Conservation (phyloP, 2,888 invertebrate species). For the Ectropis crepuscularia region DNA sequence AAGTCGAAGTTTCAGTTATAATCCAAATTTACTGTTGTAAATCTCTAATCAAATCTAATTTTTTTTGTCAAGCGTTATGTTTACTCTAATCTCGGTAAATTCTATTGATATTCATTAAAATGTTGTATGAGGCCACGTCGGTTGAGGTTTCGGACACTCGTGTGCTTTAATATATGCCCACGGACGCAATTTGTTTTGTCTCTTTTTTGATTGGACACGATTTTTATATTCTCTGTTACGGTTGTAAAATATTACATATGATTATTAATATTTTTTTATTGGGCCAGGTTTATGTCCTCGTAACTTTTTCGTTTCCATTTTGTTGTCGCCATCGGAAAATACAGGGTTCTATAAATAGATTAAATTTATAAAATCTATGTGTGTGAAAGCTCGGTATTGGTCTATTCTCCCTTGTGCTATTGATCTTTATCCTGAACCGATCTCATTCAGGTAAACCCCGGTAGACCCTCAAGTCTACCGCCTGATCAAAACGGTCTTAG, state of each 20-base stretch:
- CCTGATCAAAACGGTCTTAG: too few species aligned
- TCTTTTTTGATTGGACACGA: constrained; percentile 45
- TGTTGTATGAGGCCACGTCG: neutral
- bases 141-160: constrained; percentile 12
- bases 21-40: too few species aligned
- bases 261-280: constrained; percentile 41
- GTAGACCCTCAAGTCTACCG: too few species aligned
- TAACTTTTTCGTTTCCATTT: constrained; percentile 31
- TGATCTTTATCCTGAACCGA: too few species aligned
- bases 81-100: neutral
- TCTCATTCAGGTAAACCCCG: too few species aligned
- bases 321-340: constrained; percentile 4
- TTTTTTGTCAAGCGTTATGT: too few species aligned
- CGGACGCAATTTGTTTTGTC: constrained; percentile 39
- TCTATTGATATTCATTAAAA: neutral
- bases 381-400: too few species aligned
- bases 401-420: too few species aligned
- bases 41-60: too few species aligned
- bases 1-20: too few species aligned
- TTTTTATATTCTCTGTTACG: constrained; percentile 43
- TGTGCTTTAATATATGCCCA: constrained; percentile 34
- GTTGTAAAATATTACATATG: constrained; percentile 43
- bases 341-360: neutral
- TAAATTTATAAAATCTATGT: too few species aligned
- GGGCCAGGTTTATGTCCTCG: constrained; percentile 37